Evolutionary conservation across 2,888 invertebrate genomes (phyloP).

Genomic region (Sphaerophoria taeniata): DNA sequence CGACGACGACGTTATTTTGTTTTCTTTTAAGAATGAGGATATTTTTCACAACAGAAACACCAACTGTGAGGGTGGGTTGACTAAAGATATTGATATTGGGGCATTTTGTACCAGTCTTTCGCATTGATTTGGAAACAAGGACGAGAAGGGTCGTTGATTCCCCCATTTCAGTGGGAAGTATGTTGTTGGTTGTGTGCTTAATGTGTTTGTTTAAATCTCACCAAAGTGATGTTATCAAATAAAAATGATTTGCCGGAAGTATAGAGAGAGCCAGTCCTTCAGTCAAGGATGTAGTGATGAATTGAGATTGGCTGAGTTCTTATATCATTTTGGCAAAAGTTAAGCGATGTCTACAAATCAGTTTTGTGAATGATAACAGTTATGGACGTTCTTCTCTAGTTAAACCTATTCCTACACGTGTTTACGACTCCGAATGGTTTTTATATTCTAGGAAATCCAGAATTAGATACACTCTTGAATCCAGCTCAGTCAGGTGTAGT

Average conservation of each 20-base stretch:
- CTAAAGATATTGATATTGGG: not conserved
- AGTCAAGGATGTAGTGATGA: conserved; percentile 31
- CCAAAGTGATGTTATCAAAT: conserved; percentile 26
- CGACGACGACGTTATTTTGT: not conserved
- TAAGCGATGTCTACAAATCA: conserved; percentile 29
- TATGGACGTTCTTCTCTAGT: not conserved
- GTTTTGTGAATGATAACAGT: not conserved
- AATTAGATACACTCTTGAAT: not conserved
- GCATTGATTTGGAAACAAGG: not conserved
- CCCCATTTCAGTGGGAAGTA: not conserved
- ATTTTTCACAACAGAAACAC: no score
- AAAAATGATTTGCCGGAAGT: not conserved
- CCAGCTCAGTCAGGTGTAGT: conserved; percentile 6
- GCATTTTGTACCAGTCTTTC: not conserved
- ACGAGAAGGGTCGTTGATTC: not conserved
- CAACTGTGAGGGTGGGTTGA: not conserved
- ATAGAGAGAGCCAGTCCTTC: not conserved
- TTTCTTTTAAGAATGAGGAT: no score
- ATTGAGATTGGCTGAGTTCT: conserved; percentile 24
- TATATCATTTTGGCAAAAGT: conserved; percentile 17
- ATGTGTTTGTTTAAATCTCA: conserved; percentile 42
- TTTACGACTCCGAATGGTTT: not conserved
- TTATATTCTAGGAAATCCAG: not conserved
- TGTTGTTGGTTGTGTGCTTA: conserved; percentile 15
- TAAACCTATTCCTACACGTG: not conserved